These are phyloP conservation scores for Coregonus suidteri DNA, from an alignment of 2,797 vertebrate genomes.

Conservation along the genomic window DNA sequence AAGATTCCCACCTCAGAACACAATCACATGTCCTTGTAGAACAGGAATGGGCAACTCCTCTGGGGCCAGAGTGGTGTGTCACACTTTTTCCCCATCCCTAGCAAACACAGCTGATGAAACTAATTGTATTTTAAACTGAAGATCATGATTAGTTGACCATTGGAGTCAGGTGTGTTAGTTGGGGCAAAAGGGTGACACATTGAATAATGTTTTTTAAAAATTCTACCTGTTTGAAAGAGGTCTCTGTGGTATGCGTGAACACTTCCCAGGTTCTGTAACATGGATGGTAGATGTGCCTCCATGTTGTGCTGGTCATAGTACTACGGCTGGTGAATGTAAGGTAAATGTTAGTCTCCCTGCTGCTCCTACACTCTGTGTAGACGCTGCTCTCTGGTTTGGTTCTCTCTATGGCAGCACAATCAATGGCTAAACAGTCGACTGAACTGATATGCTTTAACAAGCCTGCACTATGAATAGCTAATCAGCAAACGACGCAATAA, in stretches of 20 bases:
- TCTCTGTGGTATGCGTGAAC: not conserved
- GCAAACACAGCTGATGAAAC: too few relatives aligned
- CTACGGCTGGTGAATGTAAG: not conserved
- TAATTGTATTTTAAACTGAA: too few relatives aligned
- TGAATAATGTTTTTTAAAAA: not conserved
- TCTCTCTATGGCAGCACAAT: constrained; percentile 39
- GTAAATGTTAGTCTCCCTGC: constrained; percentile 13
- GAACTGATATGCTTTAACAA: constrained; percentile 63
- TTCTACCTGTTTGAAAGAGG: not conserved
- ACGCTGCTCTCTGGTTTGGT: constrained; percentile 47
- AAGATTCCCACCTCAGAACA: not conserved
- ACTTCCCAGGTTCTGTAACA: not conserved
- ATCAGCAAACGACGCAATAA: constrained; percentile 60
- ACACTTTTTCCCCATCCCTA: too few relatives aligned
- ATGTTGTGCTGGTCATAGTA: not conserved
- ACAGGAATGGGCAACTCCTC: too few relatives aligned
- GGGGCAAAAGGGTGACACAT: too few relatives aligned
- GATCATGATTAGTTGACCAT: too few relatives aligned
- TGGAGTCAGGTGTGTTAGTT: too few relatives aligned
- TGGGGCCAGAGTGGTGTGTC: too few relatives aligned
- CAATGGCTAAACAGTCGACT: constrained; percentile 55
- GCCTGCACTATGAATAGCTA: constrained; percentile 59
- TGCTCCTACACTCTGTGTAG: constrained; percentile 20
- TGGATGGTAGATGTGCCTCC: not conserved
- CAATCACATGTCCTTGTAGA: too few relatives aligned